Percentiles rank a stretch among this genome's conserved stretches.
These are phyloP conservation scores for Trachemys scripta DNA, from an alignment of 2,113 vertebrate genomes.

Conservation along the genomic window DNA sequence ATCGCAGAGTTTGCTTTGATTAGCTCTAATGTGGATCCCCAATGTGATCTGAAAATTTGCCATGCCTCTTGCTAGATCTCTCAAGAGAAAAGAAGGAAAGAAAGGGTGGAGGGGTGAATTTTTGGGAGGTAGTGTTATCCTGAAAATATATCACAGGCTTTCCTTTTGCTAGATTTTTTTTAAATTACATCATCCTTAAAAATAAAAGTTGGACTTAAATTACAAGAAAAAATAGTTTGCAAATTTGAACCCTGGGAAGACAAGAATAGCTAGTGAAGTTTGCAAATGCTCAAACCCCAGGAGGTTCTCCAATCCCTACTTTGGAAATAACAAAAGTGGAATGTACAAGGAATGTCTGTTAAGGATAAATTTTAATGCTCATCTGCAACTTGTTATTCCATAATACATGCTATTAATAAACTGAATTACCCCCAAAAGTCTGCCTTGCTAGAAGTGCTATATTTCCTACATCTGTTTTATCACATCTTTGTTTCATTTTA, in stretches of 20 bases:
- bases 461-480: slow-evolving; percentile 74
- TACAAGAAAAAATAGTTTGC: slow-evolving; percentile 43
- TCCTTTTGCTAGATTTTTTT: slow-evolving; percentile 41
- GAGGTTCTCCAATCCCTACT: slow-evolving; percentile 55
- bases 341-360: slow-evolving; percentile 70
- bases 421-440: slow-evolving; percentile 70
- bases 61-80: neutral
- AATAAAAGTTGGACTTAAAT: slow-evolving; percentile 67
- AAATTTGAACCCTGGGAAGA: slow-evolving; percentile 50
- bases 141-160: slow-evolving; percentile 34
- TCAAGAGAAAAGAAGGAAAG: neutral
- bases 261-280: slow-evolving; percentile 37
- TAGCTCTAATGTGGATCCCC: neutral
- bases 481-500: slow-evolving; percentile 51
- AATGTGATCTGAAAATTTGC: neutral
- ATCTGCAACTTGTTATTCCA: slow-evolving; percentile 77
- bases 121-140: neutral
- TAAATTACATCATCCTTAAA: slow-evolving; percentile 50
- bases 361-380: slow-evolving; percentile 74
- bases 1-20: neutral
- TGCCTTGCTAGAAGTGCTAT: slow-evolving; percentile 53
- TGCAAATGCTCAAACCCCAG: slow-evolving; percentile 31
- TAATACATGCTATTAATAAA: slow-evolving; percentile 75
- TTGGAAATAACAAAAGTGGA: slow-evolving; percentile 69
- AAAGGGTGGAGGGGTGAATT: neutral